A percentile compares a stretch with the other conserved stretches of the same genome.
Evolutionary conservation across 2,797 vertebrate genomes (phyloP).

Genomic region (Ciconia nigra): DNA sequence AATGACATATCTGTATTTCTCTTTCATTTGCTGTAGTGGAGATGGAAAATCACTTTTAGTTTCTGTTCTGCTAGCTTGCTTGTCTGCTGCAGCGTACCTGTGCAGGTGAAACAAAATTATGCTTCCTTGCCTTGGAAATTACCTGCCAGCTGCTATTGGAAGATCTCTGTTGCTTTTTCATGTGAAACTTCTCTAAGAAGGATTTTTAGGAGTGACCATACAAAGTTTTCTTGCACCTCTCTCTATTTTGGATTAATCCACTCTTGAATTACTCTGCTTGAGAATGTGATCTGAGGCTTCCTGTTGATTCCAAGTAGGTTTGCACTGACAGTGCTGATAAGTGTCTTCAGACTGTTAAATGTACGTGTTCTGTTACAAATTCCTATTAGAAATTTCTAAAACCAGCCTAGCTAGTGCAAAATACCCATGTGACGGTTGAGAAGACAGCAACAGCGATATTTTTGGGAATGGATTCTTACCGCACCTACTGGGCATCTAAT

Average conservation of each 20-base stretch:
- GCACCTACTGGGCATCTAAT: conserved; percentile 80
- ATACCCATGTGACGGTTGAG: neutral
- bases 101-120: neutral
- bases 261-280: neutral
- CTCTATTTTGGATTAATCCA: neutral
- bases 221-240: neutral
- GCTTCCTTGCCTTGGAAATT: neutral
- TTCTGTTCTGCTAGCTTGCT: conserved; percentile 19
- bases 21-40: neutral
- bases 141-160: conserved; percentile 19
- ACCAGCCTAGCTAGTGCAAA: neutral
- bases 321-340: conserved; percentile 43
- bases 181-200: neutral
- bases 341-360: neutral
- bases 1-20: neutral
- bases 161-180: conserved; percentile 22
- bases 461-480: conserved; percentile 87
- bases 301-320: neutral
- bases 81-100: neutral
- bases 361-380: neutral
- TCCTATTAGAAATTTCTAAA: neutral
- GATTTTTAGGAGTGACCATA: neutral
- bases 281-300: conserved; percentile 58
- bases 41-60: conserved; percentile 27
- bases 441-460: neutral